Conservation (phyloP, 2,888 invertebrate species). For the Phasia obesa region DNA sequence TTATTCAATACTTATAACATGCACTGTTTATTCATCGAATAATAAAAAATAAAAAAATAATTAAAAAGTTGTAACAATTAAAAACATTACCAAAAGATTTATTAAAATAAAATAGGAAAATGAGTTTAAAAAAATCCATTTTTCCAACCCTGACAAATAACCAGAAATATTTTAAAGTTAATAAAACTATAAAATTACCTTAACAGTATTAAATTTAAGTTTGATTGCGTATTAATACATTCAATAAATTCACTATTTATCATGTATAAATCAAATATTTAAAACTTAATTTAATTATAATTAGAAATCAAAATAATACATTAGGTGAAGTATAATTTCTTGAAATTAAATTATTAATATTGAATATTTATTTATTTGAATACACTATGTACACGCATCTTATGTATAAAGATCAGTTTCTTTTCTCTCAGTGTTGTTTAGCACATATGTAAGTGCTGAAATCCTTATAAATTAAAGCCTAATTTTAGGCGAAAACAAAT, state of each 20-base stretch:
- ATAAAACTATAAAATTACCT: background rate
- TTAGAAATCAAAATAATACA: background rate
- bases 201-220: conserved; percentile 8
- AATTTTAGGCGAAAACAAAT: background rate
- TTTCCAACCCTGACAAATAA: conserved; percentile 60
- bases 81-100: conserved; percentile 22
- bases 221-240: background rate
- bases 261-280: background rate
- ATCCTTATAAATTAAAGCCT: background rate
- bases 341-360: background rate
- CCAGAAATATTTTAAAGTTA: conserved; percentile 19
- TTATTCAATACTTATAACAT: conserved; percentile 72
- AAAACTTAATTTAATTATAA: background rate
- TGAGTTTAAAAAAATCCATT: conserved; percentile 31
- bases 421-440: conserved; percentile 24
- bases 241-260: background rate
- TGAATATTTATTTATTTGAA: background rate
- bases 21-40: conserved; percentile 81
- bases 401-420: background rate
- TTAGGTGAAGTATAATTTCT: background rate
- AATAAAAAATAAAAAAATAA: conserved; percentile 67
- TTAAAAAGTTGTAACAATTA: conserved; percentile 52
- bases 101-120: conserved; percentile 27
- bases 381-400: background rate
- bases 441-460: background rate